Percentiles rank a stretch among this genome's conserved stretches.
These are phyloP conservation scores for Hedya salicella DNA, from an alignment of 2,888 invertebrate species.

Conservation along the genomic window DNA sequence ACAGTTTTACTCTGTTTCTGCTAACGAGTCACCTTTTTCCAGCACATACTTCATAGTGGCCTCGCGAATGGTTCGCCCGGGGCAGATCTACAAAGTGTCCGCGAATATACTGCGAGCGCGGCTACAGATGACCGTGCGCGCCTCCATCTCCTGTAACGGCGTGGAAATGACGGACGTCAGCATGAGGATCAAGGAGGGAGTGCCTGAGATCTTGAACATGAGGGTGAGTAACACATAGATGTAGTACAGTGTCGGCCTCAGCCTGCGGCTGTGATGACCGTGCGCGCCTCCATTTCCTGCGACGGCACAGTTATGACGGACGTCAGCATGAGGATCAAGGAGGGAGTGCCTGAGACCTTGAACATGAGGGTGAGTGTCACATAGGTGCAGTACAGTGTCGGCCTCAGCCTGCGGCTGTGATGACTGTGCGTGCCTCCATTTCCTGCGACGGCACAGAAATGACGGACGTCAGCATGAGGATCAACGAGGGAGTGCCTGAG, in stretches of 20 bases:
- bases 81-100: slow-evolving; percentile 94
- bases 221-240: slow-evolving; percentile 87
- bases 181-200: slow-evolving; percentile 92
- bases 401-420: slow-evolving; percentile 91
- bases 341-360: slow-evolving; percentile 95
- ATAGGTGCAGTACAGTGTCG: too few species aligned
- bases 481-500: slow-evolving; percentile 94
- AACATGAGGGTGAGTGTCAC: slow-evolving; percentile 90
- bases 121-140: slow-evolving; percentile 92
- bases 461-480: slow-evolving; percentile 91
- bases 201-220: slow-evolving; percentile 95
- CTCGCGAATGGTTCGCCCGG: slow-evolving; percentile 95
- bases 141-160: slow-evolving; percentile 95
- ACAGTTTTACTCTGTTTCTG: too few species aligned
- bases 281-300: slow-evolving; percentile 94
- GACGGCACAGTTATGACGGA: slow-evolving; percentile 96
- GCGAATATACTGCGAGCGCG: slow-evolving; percentile 93
- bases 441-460: slow-evolving; percentile 96
- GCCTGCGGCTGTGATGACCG: slow-evolving; percentile 91
- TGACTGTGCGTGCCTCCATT: slow-evolving; percentile 94
- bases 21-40: too few species aligned
- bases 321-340: slow-evolving; percentile 91
- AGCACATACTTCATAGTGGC: slow-evolving; percentile 97
- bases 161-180: slow-evolving; percentile 94
- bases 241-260: slow-evolving; percentile 93